Evolutionary conservation across 2,888 invertebrate species (phyloP).

Genomic region (Trissoscelio sp.): DNA sequence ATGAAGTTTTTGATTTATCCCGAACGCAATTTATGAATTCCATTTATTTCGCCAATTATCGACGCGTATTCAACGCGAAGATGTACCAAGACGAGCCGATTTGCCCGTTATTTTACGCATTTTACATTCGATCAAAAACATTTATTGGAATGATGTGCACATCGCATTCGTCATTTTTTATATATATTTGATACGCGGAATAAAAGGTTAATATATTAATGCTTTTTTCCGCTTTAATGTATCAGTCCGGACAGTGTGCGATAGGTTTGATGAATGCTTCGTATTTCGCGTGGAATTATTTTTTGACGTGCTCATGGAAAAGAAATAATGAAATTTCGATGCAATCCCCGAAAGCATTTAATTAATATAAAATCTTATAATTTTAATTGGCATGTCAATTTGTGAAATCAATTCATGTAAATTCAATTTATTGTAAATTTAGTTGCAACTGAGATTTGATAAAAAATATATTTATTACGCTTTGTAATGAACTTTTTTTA

Average conservation of each 20-base stretch:
- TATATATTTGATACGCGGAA: slow-evolving; percentile 1
- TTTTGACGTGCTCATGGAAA: slow-evolving; percentile 2
- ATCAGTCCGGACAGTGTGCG: background rate
- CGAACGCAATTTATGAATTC: slow-evolving; percentile 44
- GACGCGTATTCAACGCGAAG: slow-evolving; percentile 20
- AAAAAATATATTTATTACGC: background rate
- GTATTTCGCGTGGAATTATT: slow-evolving; percentile 18
- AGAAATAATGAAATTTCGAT: slow-evolving; percentile 10
- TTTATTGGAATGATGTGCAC: slow-evolving; percentile 23
- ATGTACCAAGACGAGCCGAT: slow-evolving; percentile 2
- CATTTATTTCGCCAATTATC: slow-evolving; percentile 51
- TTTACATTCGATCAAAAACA: slow-evolving; percentile 50
- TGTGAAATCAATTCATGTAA: background rate
- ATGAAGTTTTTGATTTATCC: slow-evolving; percentile 50
- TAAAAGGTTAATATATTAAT: slow-evolving; percentile 34
- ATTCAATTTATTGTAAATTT: slow-evolving; percentile 14
- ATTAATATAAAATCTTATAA: slow-evolving; percentile 29
- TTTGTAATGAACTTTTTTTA: background rate
- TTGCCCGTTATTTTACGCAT: slow-evolving; percentile 39
- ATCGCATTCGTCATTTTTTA: slow-evolving; percentile 30
- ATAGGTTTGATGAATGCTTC: slow-evolving; percentile 7
- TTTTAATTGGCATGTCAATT: slow-evolving; percentile 12
- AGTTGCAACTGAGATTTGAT: background rate
- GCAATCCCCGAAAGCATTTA: slow-evolving; percentile 5
- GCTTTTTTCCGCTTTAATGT: slow-evolving; percentile 21